Conservation (phyloP, 92 coral and sea anemone species). For the Paramuricea clavata region DNA sequence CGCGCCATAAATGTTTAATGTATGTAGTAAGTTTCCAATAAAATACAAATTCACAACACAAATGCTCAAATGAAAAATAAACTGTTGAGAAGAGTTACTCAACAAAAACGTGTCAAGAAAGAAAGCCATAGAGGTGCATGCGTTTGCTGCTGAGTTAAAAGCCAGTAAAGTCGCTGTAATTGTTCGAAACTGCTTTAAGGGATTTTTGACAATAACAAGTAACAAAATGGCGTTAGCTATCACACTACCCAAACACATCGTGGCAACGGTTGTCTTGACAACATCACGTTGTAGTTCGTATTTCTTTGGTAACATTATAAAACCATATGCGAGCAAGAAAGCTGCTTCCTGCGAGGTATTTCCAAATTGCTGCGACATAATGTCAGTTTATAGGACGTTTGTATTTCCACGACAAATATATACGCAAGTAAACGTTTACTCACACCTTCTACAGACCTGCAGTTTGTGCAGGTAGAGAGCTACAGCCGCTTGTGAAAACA, state of each 20-base stretch:
- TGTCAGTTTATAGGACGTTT: neutral
- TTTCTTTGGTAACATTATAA: neutral
- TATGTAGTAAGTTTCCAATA: neutral
- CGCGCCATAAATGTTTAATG: neutral
- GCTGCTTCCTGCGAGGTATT: neutral
- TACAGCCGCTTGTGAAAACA: no score
- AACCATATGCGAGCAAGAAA: neutral
- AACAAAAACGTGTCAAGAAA: neutral
- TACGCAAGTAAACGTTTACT: no score
- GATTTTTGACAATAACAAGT: neutral
- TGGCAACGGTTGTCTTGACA: neutral
- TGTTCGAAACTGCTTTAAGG: neutral
- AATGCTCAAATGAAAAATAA: neutral
- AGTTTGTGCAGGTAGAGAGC: no score
- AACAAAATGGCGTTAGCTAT: neutral
- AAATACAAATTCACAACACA: neutral
- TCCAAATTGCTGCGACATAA: neutral
- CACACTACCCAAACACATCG: neutral
- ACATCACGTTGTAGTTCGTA: neutral
- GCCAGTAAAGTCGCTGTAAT: conserved; percentile 8
- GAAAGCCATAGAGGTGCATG: neutral
- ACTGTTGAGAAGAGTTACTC: neutral
- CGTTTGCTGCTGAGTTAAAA: conserved; percentile 10
- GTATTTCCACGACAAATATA: no score
- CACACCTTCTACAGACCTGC: no score